Conservation (phyloP, 2,888 invertebrate species). For the Teleiodes luculella region DNA sequence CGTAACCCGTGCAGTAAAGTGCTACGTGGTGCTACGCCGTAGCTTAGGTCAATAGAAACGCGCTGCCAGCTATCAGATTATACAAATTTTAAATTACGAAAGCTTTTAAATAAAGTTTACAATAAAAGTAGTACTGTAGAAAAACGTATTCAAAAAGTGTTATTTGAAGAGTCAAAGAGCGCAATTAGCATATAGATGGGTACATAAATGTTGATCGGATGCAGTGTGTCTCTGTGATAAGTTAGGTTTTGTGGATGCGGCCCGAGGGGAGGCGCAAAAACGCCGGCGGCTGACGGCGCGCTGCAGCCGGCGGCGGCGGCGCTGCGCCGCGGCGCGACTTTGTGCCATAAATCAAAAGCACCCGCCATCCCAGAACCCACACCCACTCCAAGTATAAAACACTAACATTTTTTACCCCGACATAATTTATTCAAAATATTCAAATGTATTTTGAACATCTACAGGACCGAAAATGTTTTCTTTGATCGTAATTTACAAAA, state of each 20-base stretch:
- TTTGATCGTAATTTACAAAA: conserved; percentile 9
- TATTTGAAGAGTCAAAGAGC: conserved; percentile 1
- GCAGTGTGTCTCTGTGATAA: conserved; percentile 40
- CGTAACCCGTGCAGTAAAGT: too few species aligned
- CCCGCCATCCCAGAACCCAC: conserved; percentile 48
- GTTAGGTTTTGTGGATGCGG: conserved; percentile 33
- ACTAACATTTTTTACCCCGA: conserved; percentile 41
- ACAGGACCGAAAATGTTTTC: conserved; percentile 10
- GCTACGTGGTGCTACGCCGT: too few species aligned
- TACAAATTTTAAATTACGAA: background rate
- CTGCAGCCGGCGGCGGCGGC: conserved; percentile 33
- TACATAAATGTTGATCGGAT: conserved; percentile 7
- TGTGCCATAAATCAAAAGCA: conserved; percentile 71
- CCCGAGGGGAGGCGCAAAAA: conserved; percentile 55
- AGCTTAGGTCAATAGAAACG: too few species aligned
- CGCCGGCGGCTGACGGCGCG: conserved; percentile 48
- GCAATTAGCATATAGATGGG: conserved; percentile 7
- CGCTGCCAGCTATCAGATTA: background rate
- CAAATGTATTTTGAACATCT: conserved; percentile 27
- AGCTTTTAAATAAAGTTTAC: too few species aligned
- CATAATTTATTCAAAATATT: conserved; percentile 42
- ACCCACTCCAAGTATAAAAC: conserved; percentile 56
- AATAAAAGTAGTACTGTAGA: background rate
- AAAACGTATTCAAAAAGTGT: background rate
- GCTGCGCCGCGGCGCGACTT: conserved; percentile 56